These are phyloP conservation scores for Athene cunicularia DNA, from an alignment of 2,113 vertebrate genomes.

Conservation along the genomic window DNA sequence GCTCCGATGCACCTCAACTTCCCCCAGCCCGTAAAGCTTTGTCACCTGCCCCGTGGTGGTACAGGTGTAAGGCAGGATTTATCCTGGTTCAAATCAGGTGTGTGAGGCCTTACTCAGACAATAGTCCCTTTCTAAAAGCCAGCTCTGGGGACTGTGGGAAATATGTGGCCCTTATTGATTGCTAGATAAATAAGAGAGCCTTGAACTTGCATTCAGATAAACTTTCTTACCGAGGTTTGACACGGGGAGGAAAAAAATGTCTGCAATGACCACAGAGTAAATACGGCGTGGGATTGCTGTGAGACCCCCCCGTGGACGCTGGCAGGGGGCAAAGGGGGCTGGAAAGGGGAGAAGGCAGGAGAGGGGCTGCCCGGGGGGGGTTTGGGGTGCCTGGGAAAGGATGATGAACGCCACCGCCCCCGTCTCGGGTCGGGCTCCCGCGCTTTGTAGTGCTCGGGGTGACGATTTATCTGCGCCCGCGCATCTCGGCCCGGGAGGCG, in stretches of 20 bases:
- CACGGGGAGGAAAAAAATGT: constrained; percentile 49
- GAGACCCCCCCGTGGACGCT: not conserved
- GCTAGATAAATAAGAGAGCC: constrained; percentile 76
- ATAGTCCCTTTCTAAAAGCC: constrained; percentile 62
- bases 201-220: constrained; percentile 79
- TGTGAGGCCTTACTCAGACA: constrained; percentile 53
- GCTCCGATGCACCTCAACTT: not conserved
- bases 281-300: not conserved
- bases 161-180: constrained; percentile 79
- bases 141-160: constrained; percentile 75
- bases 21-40: not conserved
- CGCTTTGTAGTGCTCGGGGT: constrained; percentile 46
- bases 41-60: not conserved
- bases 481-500: constrained; percentile 66
- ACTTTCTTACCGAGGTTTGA: constrained; percentile 11
- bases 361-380: rapidly evolving
- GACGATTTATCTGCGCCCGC: constrained; percentile 59
- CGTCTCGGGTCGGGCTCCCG: not conserved
- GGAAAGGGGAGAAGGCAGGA: not conserved
- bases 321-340: not conserved
- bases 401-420: not conserved
- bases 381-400: not conserved
- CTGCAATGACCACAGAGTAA: constrained; percentile 44
- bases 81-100: constrained; percentile 27
- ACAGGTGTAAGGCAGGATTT: not conserved